phyloP scores from a whole-genome alignment of 1,140 invertebrate species.

The Venustaconcha ellipsiformis region DNA sequence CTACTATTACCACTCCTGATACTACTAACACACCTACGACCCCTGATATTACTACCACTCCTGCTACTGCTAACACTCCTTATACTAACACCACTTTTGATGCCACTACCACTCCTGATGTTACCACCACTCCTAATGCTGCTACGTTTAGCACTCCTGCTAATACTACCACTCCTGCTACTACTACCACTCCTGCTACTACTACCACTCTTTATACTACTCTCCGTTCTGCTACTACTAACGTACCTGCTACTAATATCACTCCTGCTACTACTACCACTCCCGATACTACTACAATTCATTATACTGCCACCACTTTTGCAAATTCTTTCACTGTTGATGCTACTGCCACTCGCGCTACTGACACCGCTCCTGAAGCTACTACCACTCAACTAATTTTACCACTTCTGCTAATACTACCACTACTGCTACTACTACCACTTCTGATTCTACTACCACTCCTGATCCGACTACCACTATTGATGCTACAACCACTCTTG shows the following conservation, averaged over 20 bases:
- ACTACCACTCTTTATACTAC: slow-evolving; percentile 4
- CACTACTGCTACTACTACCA: background rate
- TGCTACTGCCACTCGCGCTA: background rate
- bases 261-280: background rate
- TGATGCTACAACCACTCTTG: background rate
- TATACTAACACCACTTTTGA: too few relatives aligned
- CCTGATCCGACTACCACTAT: background rate
- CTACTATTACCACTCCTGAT: background rate
- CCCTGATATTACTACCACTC: background rate
- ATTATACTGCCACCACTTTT: too few relatives aligned
- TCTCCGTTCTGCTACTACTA: background rate
- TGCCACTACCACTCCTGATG: background rate
- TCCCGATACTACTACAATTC: background rate
- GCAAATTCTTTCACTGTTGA: too few relatives aligned
- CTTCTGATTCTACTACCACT: background rate
- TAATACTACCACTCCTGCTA: slow-evolving; percentile 10
- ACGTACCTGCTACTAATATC: background rate
- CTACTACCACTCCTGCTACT: slow-evolving; percentile 2
- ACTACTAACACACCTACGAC: too few relatives aligned
- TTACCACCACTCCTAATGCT: background rate
- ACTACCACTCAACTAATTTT: background rate
- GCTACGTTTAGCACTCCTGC: slow-evolving; percentile 8
- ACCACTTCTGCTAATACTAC: background rate
- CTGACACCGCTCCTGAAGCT: background rate
- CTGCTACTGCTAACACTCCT: background rate